Conservation (phyloP, 2,113 vertebrate species). For the Notechis scutatus region DNA sequence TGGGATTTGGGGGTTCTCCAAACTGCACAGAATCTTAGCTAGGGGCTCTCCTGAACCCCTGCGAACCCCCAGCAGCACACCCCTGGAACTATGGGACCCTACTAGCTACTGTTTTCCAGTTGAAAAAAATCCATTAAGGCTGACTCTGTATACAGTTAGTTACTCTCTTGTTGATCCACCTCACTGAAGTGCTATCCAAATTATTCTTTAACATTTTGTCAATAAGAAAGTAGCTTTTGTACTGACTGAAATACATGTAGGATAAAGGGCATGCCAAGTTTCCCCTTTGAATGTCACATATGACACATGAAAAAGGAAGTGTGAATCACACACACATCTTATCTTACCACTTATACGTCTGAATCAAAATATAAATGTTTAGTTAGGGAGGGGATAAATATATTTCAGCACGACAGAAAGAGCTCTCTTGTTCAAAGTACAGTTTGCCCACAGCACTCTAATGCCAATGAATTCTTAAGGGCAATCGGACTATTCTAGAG, state of each 20-base stretch:
- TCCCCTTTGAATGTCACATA: not conserved
- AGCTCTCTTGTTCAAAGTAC: not conserved
- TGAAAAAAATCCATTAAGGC: not conserved
- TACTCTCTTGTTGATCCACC: not conserved
- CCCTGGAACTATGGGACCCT: not conserved
- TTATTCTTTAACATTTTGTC: not conserved
- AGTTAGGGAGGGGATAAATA: not conserved
- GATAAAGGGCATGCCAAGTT: not conserved
- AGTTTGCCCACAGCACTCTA: not conserved
- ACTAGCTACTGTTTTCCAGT: not conserved
- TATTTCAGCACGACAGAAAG: not conserved
- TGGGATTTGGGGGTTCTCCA: too few species aligned
- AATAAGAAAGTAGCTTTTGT: not conserved
- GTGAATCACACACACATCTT: not conserved
- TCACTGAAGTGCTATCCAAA: not conserved
- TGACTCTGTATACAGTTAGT: not conserved
- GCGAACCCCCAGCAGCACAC: too few species aligned
- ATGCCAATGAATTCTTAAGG: not conserved
- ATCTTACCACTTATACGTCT: not conserved
- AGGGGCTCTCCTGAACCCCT: too few species aligned
- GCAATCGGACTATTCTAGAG: fast-evolving
- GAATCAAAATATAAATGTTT: not conserved
- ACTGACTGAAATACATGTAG: not conserved
- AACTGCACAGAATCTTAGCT: too few species aligned
- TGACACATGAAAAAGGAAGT: not conserved